Evolutionary conservation across 2,797 vertebrate genomes (phyloP), one percentile per base, ranked within the genome.

Genomic region (Pangasius macronema): DNA sequence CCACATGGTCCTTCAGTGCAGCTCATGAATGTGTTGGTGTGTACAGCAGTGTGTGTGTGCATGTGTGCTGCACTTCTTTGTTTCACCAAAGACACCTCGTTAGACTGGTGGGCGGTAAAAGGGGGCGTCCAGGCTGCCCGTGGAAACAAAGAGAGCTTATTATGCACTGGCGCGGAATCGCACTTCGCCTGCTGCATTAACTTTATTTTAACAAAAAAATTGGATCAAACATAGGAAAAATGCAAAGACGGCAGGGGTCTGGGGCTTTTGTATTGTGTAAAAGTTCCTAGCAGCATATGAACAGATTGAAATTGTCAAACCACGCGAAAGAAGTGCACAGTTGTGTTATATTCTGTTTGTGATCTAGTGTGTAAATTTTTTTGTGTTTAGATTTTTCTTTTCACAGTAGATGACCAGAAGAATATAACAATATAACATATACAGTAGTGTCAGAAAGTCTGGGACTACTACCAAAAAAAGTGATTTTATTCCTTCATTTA

Each of bases 21-120:
- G 77, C 55, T 39, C 77, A 59, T 59, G 79, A 3, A 42, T 8
- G 83, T 75, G 83, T 10, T 27, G 49, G 39, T 85, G 53, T 85
- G 70, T 61, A 22, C 16, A 11, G 33, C 77, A 24, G 70, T 49
- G 39, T n/a, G 55, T 55, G 53, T 46, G 27, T 51, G 22, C 13
- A 30, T 63, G 85, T 42, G 85, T 67, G 51, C 61, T 53, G 75
- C 61, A 80, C 80, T 67, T 79, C 85, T 86, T 86, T 86, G 85
- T 86, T 80, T 86, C 76, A 68, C 63, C 85, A 53, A 39, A 80
- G 63, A 53, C 33, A 68, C 49, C 76, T 24, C 39, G 76, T 68
- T 68, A 70, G 75, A 42, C 59, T 86, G 33, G 46, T 68, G 61
- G 75, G 82, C 42, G 46, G 24, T 63, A 11, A 65, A 73, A 51